phyloP scores from a whole-genome alignment of 2,888 invertebrate genomes.

The Harmothoe impar region DNA sequence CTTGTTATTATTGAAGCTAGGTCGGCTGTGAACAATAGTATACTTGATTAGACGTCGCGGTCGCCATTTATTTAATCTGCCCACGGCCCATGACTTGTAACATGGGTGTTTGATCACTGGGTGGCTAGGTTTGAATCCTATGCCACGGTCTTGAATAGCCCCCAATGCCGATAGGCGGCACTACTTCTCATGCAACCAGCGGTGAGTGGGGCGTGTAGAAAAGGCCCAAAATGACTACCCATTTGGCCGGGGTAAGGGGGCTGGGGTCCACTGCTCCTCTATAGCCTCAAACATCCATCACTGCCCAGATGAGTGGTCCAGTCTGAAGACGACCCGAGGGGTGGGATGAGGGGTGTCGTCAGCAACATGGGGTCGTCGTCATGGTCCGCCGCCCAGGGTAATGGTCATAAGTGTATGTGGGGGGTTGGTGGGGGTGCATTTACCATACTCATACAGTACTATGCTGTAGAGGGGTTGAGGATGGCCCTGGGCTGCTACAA shows the following conservation, averaged over 20 bases:
- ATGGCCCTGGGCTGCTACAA: neutral
- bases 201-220: neutral
- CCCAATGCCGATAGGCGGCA: too few relatives aligned
- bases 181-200: too few relatives aligned
- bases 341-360: neutral
- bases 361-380: slow-evolving; percentile 4
- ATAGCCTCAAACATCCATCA: slow-evolving; percentile 30
- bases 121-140: too few relatives aligned
- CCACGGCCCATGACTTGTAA: neutral
- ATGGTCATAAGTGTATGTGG: neutral
- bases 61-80: neutral
- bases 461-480: too few relatives aligned
- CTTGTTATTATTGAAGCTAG: slow-evolving; percentile 17
- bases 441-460: too few relatives aligned
- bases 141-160: too few relatives aligned
- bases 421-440: neutral
- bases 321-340: neutral
- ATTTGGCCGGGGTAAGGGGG: neutral
- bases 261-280: slow-evolving; percentile 38
- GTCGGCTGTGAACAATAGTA: slow-evolving; percentile 45
- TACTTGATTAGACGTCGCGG: neutral
- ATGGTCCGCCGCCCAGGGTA: slow-evolving; percentile 21
- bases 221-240: neutral
- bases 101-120: too few relatives aligned
- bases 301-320: neutral